phyloP scores from a whole-genome alignment of 2,797 vertebrate genomes.

The Poliocrania exsul region DNA sequence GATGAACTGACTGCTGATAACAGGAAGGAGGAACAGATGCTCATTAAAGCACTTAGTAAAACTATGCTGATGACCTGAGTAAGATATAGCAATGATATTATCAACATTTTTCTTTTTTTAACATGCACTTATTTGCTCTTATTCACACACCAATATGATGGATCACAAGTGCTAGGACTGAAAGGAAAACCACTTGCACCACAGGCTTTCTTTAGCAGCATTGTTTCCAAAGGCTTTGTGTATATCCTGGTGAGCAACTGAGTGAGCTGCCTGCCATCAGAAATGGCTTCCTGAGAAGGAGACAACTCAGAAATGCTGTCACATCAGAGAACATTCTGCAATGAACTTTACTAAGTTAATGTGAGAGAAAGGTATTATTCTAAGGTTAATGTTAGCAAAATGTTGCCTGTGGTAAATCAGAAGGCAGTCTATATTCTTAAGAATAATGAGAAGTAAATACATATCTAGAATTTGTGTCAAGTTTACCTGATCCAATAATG shows the following conservation, averaged over 20 bases:
- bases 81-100: background rate
- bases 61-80: background rate
- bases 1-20: background rate
- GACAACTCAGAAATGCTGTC: background rate
- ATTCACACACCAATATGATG: background rate
- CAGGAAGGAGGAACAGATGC: background rate
- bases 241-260: background rate
- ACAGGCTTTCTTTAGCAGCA: background rate
- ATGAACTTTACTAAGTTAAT: background rate
- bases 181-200: background rate
- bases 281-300: background rate
- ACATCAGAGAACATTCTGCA: background rate
- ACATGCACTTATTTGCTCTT: background rate
- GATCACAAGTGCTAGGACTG: background rate
- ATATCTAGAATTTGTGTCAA: background rate
- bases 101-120: background rate
- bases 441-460: background rate
- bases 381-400: background rate
- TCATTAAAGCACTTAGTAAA: background rate
- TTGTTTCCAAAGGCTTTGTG: background rate
- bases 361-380: background rate
- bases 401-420: background rate
- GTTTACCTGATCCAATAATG: background rate
- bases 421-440: background rate
- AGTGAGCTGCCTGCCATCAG: background rate